Base-by-base conservation (phyloP, 2,888 invertebrate genomes). In the Aplocera efformata region DNA sequence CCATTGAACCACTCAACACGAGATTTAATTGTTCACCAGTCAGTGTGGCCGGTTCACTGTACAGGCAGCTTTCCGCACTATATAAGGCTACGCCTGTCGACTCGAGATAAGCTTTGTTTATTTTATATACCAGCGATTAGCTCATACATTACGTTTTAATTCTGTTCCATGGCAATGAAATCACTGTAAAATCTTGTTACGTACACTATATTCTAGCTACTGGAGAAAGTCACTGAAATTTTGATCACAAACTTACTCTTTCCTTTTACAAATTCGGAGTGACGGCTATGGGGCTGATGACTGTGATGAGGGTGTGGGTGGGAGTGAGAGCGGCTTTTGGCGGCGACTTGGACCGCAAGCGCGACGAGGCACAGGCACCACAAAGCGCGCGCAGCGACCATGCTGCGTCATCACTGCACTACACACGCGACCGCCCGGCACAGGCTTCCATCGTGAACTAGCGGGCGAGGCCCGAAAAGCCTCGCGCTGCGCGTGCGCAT, bases 231-330 rank as follows among this genome's bases (percentile, higher is more conserved):
- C 28, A 28, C 24, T 17, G 27, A 11, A 10, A 9, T 7, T 10
- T 11, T 27, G 27, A 27, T 7, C 27, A 22, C 22, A 22, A 57
- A 92, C 93, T 93, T 91, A 93, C 93, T 93, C 83, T 93, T 94
- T 77, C 93, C 93, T 80, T 93, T 93, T 75, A 93, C 93, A 75
- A 93, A 93, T 74, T 93, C 93, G 59, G 92, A 92, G 62, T 89
- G 79, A 60, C 80, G 79, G 60, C 69, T 46, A 74, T 62, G 54
- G 72, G 65, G 45, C 74, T 69, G 55, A 27, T 36, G 45, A 8
- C 13, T 13, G 10, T 40, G 40, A 32, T 45, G 44, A 22, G 37
- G 37, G 67, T 58, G 66, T 75, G 79, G 35, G 36, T 49, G 48
- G 28, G 40, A 25, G 58, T 80, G 73, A 42, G 69, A 57, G 53